These are phyloP conservation scores for Thalassoma bifasciatum DNA, from an alignment of 2,113 vertebrate species.

Conservation along the genomic window DNA sequence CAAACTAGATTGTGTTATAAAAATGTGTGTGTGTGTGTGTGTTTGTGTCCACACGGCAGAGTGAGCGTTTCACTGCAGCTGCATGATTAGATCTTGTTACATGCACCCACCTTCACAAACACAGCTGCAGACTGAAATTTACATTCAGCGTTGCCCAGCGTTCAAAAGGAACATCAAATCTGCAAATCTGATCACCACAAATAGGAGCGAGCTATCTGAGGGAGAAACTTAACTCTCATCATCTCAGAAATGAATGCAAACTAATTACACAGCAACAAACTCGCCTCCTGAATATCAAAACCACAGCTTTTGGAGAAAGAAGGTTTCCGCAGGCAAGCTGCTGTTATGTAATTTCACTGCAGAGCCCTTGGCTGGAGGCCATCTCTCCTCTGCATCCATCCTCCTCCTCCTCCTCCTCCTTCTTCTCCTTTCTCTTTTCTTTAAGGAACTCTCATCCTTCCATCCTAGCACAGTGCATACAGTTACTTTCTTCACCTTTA, in stretches of 20 bases:
- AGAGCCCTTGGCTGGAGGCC: slow-evolving; percentile 77
- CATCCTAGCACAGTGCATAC: slow-evolving; percentile 30
- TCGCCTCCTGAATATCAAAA: slow-evolving; percentile 5
- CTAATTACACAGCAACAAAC: slow-evolving; percentile 23
- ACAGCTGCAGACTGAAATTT: not conserved
- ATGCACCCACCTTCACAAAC: slow-evolving; percentile 1
- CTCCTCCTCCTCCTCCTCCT: slow-evolving; percentile 8
- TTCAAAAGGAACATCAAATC: not conserved
- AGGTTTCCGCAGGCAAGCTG: slow-evolving; percentile 61
- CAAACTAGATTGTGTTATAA: not conserved
- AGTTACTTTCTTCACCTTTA: slow-evolving; percentile 36
- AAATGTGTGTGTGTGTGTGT: not conserved
- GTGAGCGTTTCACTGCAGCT: not conserved
- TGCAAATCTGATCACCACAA: not conserved
- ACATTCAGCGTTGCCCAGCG: not conserved
- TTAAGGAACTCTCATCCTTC: not conserved
- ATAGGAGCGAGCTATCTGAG: not conserved
- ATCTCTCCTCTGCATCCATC: slow-evolving; percentile 66
- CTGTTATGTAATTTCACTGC: slow-evolving; percentile 77
- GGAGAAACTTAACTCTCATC: slow-evolving; percentile 2
- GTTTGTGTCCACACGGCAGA: not conserved
- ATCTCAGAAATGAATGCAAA: slow-evolving; percentile 22
- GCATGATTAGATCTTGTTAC: not conserved
- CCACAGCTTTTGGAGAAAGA: slow-evolving; percentile 11
- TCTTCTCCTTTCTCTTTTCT: slow-evolving; percentile 22